These are phyloP conservation scores for Diphyllodes magnificus DNA, from an alignment of 2,113 vertebrate species.

Conservation along the genomic window DNA sequence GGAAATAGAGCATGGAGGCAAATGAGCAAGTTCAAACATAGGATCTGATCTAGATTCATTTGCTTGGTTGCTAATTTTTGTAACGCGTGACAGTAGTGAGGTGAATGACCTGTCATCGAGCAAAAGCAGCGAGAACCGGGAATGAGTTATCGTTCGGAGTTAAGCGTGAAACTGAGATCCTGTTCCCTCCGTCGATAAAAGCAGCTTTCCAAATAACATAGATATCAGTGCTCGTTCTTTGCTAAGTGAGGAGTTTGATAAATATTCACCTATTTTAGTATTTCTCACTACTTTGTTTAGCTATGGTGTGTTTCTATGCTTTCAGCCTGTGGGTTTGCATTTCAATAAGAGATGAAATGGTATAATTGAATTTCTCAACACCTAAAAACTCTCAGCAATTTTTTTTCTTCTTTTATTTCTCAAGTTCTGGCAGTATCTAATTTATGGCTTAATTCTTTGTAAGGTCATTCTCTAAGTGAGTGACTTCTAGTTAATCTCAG, in stretches of 20 bases:
- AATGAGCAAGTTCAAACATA: slow-evolving; percentile 10
- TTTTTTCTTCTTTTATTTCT: not conserved
- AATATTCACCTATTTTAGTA: slow-evolving; percentile 12
- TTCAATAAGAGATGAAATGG: not conserved
- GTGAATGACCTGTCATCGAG: slow-evolving; percentile 47
- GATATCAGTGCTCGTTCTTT: not conserved
- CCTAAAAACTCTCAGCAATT: not conserved
- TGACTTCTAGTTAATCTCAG: slow-evolving; percentile 15
- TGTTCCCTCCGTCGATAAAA: not conserved
- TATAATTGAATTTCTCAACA: slow-evolving; percentile 28
- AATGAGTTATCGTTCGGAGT: slow-evolving; percentile 18
- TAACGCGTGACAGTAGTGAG: slow-evolving; percentile 33
- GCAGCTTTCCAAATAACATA: not conserved
- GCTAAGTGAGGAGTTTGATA: not conserved
- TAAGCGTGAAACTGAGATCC: slow-evolving; percentile 44
- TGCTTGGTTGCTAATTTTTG: slow-evolving; percentile 51
- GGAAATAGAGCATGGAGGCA: not conserved
- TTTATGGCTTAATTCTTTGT: slow-evolving; percentile 27
- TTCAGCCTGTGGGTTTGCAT: not conserved
- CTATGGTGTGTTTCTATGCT: not conserved
- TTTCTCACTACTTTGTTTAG: not conserved
- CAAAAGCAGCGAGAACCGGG: slow-evolving; percentile 8
- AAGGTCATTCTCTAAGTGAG: slow-evolving; percentile 33
- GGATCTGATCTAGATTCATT: slow-evolving; percentile 36
- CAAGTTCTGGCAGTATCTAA: slow-evolving; percentile 17